A percentile compares a stretch with the other conserved stretches of the same genome.
Conservation (phyloP, 2,888 invertebrate genomes). For the Phengaris arion region DNA sequence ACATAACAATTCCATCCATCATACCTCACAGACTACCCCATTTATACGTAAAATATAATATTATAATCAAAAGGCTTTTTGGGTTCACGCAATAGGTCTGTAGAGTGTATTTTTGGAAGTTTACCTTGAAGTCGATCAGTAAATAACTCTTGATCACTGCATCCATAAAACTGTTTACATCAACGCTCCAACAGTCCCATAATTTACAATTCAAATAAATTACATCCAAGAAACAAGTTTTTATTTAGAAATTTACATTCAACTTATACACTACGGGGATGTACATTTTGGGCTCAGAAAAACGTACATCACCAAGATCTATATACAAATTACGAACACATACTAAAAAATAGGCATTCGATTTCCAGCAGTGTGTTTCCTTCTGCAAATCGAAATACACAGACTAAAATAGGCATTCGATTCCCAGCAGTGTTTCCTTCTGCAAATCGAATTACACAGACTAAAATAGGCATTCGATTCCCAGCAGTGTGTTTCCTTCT, state of each 20-base stretch:
- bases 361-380: neutral
- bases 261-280: constrained; percentile 41
- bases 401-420: neutral
- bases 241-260: constrained; percentile 51
- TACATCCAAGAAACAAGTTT: constrained; percentile 42
- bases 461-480: neutral
- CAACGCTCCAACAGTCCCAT: neutral
- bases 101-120: neutral
- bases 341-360: neutral
- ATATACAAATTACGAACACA: constrained; percentile 1
- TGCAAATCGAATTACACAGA: constrained; percentile 31
- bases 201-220: constrained; percentile 30
- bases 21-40: no score
- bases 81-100: neutral
- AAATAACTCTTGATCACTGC: constrained; percentile 1
- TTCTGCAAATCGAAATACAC: constrained; percentile 29
- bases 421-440: neutral
- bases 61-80: neutral
- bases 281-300: constrained; percentile 74
- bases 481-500: neutral
- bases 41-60: neutral
- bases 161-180: neutral
- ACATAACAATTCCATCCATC: no score
- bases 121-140: neutral
- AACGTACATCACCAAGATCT: constrained; percentile 57